These are phyloP conservation scores for Helicoverpa assulta DNA, from an alignment of 2,888 invertebrate genomes.

Conservation along the genomic window DNA sequence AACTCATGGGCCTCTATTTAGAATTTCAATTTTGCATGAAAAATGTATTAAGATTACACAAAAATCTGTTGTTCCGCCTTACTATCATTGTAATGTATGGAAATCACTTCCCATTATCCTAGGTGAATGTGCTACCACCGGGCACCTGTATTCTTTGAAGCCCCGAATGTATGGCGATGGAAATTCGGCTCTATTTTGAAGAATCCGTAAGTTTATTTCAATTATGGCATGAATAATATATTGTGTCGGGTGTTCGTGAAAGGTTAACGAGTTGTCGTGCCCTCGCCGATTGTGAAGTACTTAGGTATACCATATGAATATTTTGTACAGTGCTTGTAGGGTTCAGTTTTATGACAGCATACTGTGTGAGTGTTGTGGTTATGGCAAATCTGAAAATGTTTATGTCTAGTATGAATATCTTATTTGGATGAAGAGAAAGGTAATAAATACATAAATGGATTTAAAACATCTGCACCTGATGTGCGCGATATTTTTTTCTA, in stretches of 20 bases:
- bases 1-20: slow-evolving; percentile 29
- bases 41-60: slow-evolving; percentile 48
- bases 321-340: slow-evolving; percentile 10
- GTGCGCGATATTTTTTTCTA: no score
- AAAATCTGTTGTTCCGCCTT: slow-evolving; percentile 54
- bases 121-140: slow-evolving; percentile 58
- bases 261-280: slow-evolving; percentile 83
- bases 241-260: slow-evolving; percentile 76
- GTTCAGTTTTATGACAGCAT: slow-evolving; percentile 3
- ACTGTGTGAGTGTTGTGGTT: slow-evolving; percentile 7
- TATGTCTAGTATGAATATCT: no score
- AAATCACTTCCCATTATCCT: slow-evolving; percentile 48
- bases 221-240: slow-evolving; percentile 81
- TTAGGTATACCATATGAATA: slow-evolving; percentile 19
- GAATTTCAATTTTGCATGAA: slow-evolving; percentile 53
- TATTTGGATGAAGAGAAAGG: no score
- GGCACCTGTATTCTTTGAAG: slow-evolving; percentile 63
- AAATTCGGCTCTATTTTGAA: slow-evolving; percentile 58
- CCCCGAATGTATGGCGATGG: slow-evolving; percentile 30
- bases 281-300: slow-evolving; percentile 56
- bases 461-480: no score
- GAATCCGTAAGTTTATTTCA: slow-evolving; percentile 67
- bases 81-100: slow-evolving; percentile 62
- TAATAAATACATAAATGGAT: no score
- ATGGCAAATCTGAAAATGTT: neutral